A percentile compares a stretch with the other conserved stretches of the same genome.
These are phyloP conservation scores for Hycleus phaleratus DNA, from an alignment of 1,140 invertebrate genomes.

Conservation along the genomic window DNA sequence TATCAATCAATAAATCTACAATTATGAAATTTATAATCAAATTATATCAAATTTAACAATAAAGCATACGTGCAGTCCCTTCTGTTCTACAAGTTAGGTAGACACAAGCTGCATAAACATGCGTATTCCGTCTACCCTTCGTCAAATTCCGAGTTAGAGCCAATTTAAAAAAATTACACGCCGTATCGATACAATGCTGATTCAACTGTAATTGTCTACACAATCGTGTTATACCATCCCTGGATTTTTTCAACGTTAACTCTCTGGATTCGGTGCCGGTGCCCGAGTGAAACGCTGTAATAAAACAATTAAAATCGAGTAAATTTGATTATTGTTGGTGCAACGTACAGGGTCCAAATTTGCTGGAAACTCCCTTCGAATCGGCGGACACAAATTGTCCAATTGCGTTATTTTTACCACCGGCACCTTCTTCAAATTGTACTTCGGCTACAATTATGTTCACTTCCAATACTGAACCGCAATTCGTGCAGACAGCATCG, in stretches of 20 bases:
- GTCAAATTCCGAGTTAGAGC: constrained; percentile 82
- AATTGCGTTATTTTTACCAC: constrained; percentile 78
- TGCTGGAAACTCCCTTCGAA: constrained; percentile 70
- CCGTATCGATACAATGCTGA: constrained; percentile 85
- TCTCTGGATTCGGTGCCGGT: constrained; percentile 82
- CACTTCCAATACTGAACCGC: constrained; percentile 92
- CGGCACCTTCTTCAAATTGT: constrained; percentile 88
- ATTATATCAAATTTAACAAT: too few relatives aligned
- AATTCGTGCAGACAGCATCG: constrained; percentile 92
- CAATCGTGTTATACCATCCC: constrained; percentile 67
- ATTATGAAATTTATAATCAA: background rate
- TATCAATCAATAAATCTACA: constrained; percentile 91
- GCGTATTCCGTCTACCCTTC: constrained; percentile 80
- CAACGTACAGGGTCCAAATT: constrained; percentile 59
- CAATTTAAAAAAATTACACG: constrained; percentile 96
- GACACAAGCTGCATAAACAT: constrained; percentile 94
- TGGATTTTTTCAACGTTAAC: constrained; percentile 82
- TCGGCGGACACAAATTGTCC: constrained; percentile 90
- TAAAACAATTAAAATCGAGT: background rate
- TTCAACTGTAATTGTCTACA: constrained; percentile 77
- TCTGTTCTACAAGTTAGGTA: constrained; percentile 96
- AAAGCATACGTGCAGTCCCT: constrained; percentile 87
- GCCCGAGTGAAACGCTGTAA: constrained; percentile 66
- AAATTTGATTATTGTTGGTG: background rate
- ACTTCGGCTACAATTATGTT: constrained; percentile 94